Evolutionary conservation across 2,888 invertebrate species (phyloP), one percentile per base, ranked within the genome.

Genomic region (Ormyrus nitidulus): DNA sequence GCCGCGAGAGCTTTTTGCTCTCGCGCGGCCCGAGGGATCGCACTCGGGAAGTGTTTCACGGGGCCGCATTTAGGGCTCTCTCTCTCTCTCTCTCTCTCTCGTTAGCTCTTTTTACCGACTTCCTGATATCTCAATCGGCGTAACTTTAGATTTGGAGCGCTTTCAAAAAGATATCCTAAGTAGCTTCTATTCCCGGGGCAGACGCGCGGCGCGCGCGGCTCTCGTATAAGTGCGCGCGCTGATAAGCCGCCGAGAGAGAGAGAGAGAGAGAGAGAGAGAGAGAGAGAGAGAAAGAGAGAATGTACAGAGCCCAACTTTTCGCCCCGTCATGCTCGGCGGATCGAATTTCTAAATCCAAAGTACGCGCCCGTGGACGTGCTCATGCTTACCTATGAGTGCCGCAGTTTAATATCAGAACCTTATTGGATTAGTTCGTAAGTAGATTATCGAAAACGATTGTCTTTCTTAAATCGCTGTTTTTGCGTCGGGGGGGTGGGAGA

Each of bases 61-160:
- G 34, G 34, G 34, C 34, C 34, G 34, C 34, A 34, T 34, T 34
- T 34, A 34, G 34, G 34, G 34, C 34, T 34, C 34, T 34, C 34
- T 34, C 64, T 65, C 73, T 49, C 75, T n/a, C n/a, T n/a, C 34
- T 34, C 34, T 34, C 34, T 34, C 64, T 65, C 74, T 49, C 75
- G 56, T 74, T 65, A n/a, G 34, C 51, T 62, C 54, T 70, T 56
- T 76, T 61, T 61, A 19, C 56, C n/a, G 34, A n/a, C 19, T 56
- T 13, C 53, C 44, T 44, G 7, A 7, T 69, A 70, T 77, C 61
- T 70, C 72, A n/a, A 69, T 78, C 68, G 78, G 65, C n/a, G 56
- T 73, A 79, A 65, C 74, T 70, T 74, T 64, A 70, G 79, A 79
- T 79, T 74, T 79, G 79, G 74, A 79, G 74, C 58, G 74, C 79